Base-by-base conservation (phyloP, 2,113 vertebrate genomes). In the Copsychus sechellarum region DNA sequence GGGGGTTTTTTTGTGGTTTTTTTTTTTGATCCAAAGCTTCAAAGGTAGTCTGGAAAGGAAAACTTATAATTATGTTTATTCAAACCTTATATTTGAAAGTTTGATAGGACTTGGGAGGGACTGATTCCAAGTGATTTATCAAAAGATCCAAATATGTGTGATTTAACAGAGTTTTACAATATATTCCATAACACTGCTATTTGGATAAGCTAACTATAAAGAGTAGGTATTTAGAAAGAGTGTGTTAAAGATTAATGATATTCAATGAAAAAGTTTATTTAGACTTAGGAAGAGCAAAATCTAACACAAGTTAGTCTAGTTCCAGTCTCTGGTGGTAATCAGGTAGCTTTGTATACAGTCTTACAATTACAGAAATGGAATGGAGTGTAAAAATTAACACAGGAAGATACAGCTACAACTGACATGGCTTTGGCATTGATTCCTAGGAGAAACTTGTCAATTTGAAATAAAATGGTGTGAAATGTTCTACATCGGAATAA, bases 31-130 rank as follows among this genome's bases (percentile, higher is more conserved):
- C 62, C 90, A 77, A 72, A 91, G 80, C 86, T 88, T 95, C 92
- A 95, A 92, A 96, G 81, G 66, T 88, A 93, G 81, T 90, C 88
- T 92, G 76, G 67, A 88, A 66, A 94, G 62, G 33, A 85, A 86
- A 86, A 90, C 74, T 93, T 95, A 18, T 64, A 91, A 94, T 92
- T 94, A 87, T 91, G 60, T 81, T 85, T 50, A 90, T 91, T 87
- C 81, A 85, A 80, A 24, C 36, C 65, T 93, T 72, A 31, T 65
- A 82, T 88, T 88, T 95, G 40, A 77, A 94, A 90, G 42, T 85
- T 90, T 82, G 42, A 22, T 88, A 65, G 70, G 28, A 61, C 45
- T 72, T 93, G 61, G 13, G 50, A 76, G 78, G 22, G 36, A 79
- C 40, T 69, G 28, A 80, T 94, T 85, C 54, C 53, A 57, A 65